phyloP scores from a whole-genome alignment of 2,888 invertebrate genomes.

The Dorcus parallelipipedus region DNA sequence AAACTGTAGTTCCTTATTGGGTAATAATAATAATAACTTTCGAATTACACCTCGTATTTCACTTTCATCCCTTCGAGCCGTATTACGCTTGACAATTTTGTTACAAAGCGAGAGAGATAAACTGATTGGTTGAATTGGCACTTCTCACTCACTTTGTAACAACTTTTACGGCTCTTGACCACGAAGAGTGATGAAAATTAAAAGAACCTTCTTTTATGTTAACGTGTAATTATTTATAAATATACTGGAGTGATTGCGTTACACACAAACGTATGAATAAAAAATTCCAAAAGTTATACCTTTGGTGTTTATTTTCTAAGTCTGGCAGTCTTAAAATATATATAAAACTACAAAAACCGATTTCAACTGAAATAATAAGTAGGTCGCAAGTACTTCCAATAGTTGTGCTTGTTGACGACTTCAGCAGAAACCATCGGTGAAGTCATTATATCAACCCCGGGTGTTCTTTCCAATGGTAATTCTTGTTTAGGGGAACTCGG shows the following conservation, averaged over 20 bases:
- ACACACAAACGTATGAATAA: not conserved
- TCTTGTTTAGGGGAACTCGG: not conserved
- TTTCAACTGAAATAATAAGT: constrained; percentile 55
- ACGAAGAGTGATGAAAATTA: no score
- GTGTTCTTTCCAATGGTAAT: constrained; percentile 1
- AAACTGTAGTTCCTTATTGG: constrained; percentile 1
- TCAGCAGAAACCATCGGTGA: constrained; percentile 32
- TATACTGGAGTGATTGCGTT: no score
- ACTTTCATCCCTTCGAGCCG: no score
- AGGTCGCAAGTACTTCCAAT: constrained; percentile 59
- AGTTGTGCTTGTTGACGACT: constrained; percentile 37
- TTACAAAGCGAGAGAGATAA: no score
- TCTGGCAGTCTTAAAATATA: constrained; percentile 11
- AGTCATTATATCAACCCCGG: constrained; percentile 26
- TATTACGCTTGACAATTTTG: no score
- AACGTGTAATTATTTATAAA: no score
- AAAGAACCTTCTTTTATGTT: no score
- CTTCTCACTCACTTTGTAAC: no score
- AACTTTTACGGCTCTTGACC: no score
- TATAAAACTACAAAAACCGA: constrained; percentile 11
- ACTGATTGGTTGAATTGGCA: no score
- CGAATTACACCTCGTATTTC: no score
- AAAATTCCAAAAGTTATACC: not conserved
- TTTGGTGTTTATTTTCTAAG: constrained; percentile 6
- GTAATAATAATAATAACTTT: not conserved